Conservation (phyloP, 2,888 invertebrate species). For the Pollenia amentaria region DNA sequence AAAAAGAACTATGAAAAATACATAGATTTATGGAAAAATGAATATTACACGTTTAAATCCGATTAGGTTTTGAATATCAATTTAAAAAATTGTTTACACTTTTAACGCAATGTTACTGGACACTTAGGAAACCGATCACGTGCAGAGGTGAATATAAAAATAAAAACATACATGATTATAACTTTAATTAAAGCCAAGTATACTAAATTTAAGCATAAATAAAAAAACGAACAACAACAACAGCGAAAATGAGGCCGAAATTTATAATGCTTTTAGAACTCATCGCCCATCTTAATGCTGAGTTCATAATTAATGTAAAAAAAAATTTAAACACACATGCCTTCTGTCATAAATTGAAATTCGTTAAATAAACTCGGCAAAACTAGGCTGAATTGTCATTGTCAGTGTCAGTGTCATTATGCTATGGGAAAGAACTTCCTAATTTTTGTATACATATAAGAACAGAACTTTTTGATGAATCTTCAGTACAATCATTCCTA, state of each 20-base stretch:
- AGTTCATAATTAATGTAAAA: slow-evolving; percentile 59
- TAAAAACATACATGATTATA: slow-evolving; percentile 35
- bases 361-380: slow-evolving; percentile 29
- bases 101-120: slow-evolving; percentile 18
- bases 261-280: slow-evolving; percentile 41
- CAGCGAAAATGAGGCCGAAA: slow-evolving; percentile 47
- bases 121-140: slow-evolving; percentile 54
- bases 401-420: slow-evolving; percentile 26
- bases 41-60: slow-evolving; percentile 62
- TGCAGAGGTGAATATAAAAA: slow-evolving; percentile 59
- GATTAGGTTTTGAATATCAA: slow-evolving; percentile 66
- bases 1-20: slow-evolving; percentile 16
- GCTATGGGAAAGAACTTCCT: slow-evolving; percentile 52
- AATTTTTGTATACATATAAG: slow-evolving; percentile 61
- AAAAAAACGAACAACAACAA: slow-evolving; percentile 10
- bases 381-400: slow-evolving; percentile 22
- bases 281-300: neutral
- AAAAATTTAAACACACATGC: neutral
- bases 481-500: slow-evolving; percentile 45
- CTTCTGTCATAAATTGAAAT: slow-evolving; percentile 62
- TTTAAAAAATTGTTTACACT: slow-evolving; percentile 44
- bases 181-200: slow-evolving; percentile 32
- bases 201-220: neutral
- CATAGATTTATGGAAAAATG: slow-evolving; percentile 17
- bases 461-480: slow-evolving; percentile 36